Conservation (phyloP, 1,140 invertebrate species). For the Calliphora vicina region DNA sequence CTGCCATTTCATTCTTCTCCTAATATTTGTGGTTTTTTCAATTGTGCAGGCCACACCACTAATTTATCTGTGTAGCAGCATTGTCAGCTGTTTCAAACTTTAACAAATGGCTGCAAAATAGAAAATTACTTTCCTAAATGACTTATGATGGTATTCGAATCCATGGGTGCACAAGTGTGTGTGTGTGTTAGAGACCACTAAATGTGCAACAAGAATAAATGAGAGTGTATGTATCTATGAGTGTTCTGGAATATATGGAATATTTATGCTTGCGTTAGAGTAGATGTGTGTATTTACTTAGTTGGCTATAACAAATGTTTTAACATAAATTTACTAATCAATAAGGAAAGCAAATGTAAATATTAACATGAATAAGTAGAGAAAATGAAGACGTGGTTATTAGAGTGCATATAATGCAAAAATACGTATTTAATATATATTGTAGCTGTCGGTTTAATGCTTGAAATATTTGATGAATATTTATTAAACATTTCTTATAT, state of each 20-base stretch:
- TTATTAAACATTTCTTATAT: no score
- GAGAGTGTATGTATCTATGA: background rate
- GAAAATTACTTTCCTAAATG: conserved; percentile 1
- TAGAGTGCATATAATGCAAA: no score
- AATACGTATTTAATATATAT: no score
- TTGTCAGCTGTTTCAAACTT: background rate
- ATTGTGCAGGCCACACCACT: background rate
- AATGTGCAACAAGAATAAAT: background rate
- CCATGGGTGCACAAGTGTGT: background rate
- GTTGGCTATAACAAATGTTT: background rate
- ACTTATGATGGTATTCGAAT: background rate
- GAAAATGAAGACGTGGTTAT: no score
- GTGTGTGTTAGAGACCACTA: background rate
- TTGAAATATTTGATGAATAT: no score
- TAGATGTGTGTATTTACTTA: background rate
- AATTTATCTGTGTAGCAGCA: background rate
- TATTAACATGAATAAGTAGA: background rate
- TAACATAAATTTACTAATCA: background rate
- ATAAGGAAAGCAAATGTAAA: background rate
- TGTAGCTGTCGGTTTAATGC: no score
- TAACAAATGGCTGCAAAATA: conserved; percentile 1
- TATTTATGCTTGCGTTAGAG: background rate
- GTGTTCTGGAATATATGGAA: background rate
- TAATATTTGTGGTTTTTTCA: background rate
- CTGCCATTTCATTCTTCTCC: background rate